Percentiles rank a stretch among this genome's conserved stretches.
phyloP scores from a whole-genome alignment of 1,140 invertebrate species.

The Mactra quadrangularis region DNA sequence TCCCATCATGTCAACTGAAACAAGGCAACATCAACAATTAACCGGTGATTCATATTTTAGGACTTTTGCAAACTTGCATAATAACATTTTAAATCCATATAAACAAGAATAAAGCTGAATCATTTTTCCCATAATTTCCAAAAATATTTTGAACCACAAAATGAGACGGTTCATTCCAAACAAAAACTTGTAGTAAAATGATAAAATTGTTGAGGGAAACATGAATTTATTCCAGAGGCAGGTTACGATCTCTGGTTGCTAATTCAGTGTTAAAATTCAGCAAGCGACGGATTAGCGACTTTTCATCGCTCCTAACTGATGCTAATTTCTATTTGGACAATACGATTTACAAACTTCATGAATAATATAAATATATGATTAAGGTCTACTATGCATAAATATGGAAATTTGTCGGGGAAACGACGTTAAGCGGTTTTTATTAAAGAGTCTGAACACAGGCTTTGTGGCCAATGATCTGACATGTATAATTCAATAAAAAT shows the following conservation, averaged over 20 bases:
- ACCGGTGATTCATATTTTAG: too few species aligned
- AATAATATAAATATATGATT: conserved; percentile 66
- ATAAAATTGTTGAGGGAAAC: conserved; percentile 23
- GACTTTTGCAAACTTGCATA: too few species aligned
- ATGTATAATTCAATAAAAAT: too few species aligned
- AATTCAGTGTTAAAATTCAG: conserved; percentile 65
- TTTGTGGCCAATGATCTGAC: conserved; percentile 3
- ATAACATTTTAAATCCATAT: too few species aligned
- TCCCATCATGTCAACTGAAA: too few species aligned
- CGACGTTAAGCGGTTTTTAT: conserved; percentile 40
- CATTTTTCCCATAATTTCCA: too few species aligned
- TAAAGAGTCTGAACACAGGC: conserved; percentile 26
- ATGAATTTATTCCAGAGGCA: conserved; percentile 56
- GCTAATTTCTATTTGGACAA: conserved; percentile 65
- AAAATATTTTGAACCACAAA: not conserved
- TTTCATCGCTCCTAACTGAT: conserved; percentile 61
- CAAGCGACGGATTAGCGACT: conserved; percentile 47
- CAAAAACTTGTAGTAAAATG: conserved; percentile 43
- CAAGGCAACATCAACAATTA: too few species aligned
- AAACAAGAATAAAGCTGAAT: too few species aligned
- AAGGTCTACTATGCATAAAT: conserved; percentile 54
- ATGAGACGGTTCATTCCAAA: conserved; percentile 1
- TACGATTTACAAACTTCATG: conserved; percentile 60
- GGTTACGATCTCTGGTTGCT: conserved; percentile 51
- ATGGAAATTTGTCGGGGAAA: conserved; percentile 41